phyloP scores from a whole-genome alignment of 2,888 invertebrate genomes.

The Drosophila suboccidentalis region DNA sequence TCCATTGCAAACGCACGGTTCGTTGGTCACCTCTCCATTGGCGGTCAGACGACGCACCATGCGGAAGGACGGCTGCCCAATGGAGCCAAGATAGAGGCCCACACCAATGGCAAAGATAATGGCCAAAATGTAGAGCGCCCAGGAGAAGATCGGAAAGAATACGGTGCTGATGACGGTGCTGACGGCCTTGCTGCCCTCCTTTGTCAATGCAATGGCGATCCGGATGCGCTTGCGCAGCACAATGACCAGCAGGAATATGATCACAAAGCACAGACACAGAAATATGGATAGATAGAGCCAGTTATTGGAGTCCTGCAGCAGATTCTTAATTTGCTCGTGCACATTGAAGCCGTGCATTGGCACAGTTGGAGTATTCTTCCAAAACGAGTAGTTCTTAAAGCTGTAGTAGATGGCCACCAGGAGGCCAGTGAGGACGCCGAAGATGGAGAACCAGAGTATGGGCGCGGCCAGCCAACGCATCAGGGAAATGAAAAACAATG shows the following conservation, averaged over 20 bases:
- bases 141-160: constrained; percentile 96
- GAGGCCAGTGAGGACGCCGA: constrained; percentile 90
- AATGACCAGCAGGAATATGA: constrained; percentile 90
- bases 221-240: constrained; percentile 93
- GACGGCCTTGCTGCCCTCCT: constrained; percentile 96
- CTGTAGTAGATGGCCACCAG: constrained; percentile 89
- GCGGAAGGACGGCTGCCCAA: constrained; percentile 89
- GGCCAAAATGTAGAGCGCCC: constrained; percentile 91
- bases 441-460: constrained; percentile 94
- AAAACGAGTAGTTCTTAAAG: constrained; percentile 88
- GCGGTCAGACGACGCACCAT: constrained; percentile 84
- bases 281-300: constrained; percentile 90
- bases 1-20: constrained; percentile 86
- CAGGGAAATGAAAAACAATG: constrained; percentile 94
- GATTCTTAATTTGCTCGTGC: constrained; percentile 62
- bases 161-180: constrained; percentile 93
- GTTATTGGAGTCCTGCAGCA: constrained; percentile 87
- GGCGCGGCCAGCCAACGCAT: constrained; percentile 95
- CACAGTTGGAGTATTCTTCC: constrained; percentile 86
- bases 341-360: constrained; percentile 83
- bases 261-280: constrained; percentile 86
- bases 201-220: constrained; percentile 96
- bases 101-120: constrained; percentile 90
- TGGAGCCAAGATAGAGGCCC: constrained; percentile 90
- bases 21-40: constrained; percentile 85